These are phyloP conservation scores for Drosophila funebris DNA, from an alignment of 1,140 invertebrate genomes.

Conservation along the genomic window DNA sequence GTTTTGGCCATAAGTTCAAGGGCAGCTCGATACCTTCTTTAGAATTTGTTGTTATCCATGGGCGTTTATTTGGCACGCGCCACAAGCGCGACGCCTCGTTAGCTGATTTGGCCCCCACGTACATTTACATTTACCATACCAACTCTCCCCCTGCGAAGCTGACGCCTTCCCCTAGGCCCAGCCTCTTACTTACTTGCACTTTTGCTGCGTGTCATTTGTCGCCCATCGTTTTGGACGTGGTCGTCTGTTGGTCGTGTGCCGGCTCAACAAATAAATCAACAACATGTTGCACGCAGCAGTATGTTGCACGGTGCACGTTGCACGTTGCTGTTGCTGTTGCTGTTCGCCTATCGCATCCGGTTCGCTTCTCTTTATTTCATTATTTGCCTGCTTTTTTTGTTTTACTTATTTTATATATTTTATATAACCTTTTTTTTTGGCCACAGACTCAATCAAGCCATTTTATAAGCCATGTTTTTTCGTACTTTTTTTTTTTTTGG, in stretches of 20 bases:
- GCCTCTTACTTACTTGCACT: constrained; percentile 60
- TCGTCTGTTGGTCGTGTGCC: constrained; percentile 71
- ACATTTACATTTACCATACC: neutral
- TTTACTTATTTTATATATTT: constrained; percentile 6
- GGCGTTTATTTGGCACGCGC: constrained; percentile 59
- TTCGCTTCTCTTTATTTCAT: constrained; percentile 60
- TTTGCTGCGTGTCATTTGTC: constrained; percentile 52
- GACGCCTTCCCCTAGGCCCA: neutral
- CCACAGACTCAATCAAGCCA: constrained; percentile 72
- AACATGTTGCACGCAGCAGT: constrained; percentile 48
- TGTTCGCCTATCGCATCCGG: constrained; percentile 70
- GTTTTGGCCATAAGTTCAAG: constrained; percentile 59
- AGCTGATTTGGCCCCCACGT: constrained; percentile 63
- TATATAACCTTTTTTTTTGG: constrained; percentile 19
- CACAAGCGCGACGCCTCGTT: constrained; percentile 58
- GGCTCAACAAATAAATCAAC: constrained; percentile 73
- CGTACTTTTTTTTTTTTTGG: constrained; percentile 50
- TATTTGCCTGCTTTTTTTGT: constrained; percentile 19
- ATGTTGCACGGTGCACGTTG: constrained; percentile 11
- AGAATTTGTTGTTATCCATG: constrained; percentile 21
- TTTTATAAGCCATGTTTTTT: constrained; percentile 71
- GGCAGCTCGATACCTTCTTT: constrained; percentile 47
- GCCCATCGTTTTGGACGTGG: constrained; percentile 54
- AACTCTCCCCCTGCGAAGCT: neutral
- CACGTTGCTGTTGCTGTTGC: too few species aligned